These are phyloP conservation scores for Chymomyza procnemis DNA, from an alignment of 2,888 invertebrate species.

Conservation along the genomic window DNA sequence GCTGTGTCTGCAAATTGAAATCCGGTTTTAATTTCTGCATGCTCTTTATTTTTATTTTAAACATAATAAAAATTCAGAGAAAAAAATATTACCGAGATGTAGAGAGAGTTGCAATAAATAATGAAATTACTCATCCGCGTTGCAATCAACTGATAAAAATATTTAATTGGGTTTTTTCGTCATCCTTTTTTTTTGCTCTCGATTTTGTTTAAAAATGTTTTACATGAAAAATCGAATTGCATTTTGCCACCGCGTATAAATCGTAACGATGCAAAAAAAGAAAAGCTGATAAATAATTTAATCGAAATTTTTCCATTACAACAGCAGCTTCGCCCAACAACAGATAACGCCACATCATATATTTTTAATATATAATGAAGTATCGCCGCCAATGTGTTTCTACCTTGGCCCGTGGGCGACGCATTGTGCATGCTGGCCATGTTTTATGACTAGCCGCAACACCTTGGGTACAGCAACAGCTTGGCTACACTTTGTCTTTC, in stretches of 20 bases:
- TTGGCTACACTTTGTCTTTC: neutral
- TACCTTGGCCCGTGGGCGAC: neutral
- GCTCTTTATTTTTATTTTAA: constrained; percentile 16
- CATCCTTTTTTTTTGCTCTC: constrained; percentile 13
- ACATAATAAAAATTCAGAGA: neutral
- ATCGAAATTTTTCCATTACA: constrained; percentile 66
- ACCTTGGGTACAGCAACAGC: constrained; percentile 1
- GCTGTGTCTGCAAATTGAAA: constrained; percentile 52
- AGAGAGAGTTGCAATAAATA: constrained; percentile 55
- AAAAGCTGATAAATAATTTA: constrained; percentile 67
- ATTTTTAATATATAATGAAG: constrained; percentile 70
- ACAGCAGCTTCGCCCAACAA: constrained; percentile 22
- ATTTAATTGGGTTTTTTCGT: constrained; percentile 64
- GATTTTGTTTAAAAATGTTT: neutral
- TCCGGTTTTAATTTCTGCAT: constrained; percentile 52
- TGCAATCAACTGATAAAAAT: constrained; percentile 73
- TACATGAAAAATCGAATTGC: constrained; percentile 58
- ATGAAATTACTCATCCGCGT: constrained; percentile 68
- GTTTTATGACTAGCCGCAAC: constrained; percentile 37
- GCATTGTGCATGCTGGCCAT: constrained; percentile 33
- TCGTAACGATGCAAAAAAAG: constrained; percentile 48
- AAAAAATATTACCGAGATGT: neutral
- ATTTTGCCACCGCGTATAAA: constrained; percentile 64
- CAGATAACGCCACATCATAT: constrained; percentile 68
- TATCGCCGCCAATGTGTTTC: constrained; percentile 39